Conservation (phyloP, 2,888 invertebrate genomes). For the Ischnura elegans region DNA sequence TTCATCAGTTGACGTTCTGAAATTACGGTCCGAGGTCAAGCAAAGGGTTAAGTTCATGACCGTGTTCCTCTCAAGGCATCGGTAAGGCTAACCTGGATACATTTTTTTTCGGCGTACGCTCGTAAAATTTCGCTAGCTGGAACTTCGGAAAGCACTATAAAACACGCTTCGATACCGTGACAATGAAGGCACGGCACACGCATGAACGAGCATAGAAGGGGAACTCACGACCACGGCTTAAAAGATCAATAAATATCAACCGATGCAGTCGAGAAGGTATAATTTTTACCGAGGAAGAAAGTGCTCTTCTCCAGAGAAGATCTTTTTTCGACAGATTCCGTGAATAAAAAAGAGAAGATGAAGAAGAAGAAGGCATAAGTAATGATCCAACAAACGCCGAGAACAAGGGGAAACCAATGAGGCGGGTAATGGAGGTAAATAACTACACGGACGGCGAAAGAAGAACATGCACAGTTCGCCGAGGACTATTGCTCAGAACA, state of each 20-base stretch:
- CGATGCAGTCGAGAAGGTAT: not conserved
- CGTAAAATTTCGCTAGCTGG: not conserved
- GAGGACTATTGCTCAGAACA: not conserved
- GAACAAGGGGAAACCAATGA: not conserved
- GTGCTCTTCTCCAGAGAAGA: not conserved
- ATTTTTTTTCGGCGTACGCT: not conserved
- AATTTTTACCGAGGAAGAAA: not conserved
- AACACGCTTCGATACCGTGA: not conserved
- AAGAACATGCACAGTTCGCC: not conserved
- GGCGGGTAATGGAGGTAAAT: not conserved
- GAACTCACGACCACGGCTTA: not conserved
- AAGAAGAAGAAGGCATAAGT: not conserved
- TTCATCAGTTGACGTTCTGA: not conserved
- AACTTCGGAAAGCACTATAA: not conserved
- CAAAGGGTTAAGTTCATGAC: slow-evolving; percentile 38
- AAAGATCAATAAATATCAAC: not conserved
- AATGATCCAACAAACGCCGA: not conserved
- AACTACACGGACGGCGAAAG: not conserved
- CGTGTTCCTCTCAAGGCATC: not conserved
- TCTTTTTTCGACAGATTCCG: not conserved
- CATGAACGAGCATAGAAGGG: not conserved
- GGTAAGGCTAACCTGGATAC: not conserved
- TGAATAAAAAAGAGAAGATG: not conserved
- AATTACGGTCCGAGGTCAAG: slow-evolving; percentile 19
- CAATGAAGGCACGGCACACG: not conserved